Conservation (phyloP, 2,888 invertebrate species). For the Rhingia rostrata region DNA sequence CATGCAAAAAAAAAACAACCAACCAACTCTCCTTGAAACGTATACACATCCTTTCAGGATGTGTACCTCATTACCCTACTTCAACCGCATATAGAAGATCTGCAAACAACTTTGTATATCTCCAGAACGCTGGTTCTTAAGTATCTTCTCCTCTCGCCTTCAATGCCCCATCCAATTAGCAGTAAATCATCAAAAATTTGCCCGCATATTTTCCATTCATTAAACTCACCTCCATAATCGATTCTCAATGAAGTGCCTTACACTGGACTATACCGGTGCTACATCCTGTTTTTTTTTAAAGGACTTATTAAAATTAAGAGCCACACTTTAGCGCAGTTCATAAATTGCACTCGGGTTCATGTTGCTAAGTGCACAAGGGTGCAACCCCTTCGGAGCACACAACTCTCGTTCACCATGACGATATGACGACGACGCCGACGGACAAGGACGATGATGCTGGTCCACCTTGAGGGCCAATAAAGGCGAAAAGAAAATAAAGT, state of each 20-base stretch:
- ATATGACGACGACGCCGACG: background rate
- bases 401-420: slow-evolving; percentile 22
- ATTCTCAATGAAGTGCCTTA: slow-evolving; percentile 32
- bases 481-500: slow-evolving; percentile 64
- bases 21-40: too few species aligned
- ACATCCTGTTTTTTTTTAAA: slow-evolving; percentile 19
- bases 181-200: slow-evolving; percentile 55
- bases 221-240: slow-evolving; percentile 57
- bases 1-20: too few species aligned
- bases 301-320: slow-evolving; percentile 68
- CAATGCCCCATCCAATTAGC: slow-evolving; percentile 55
- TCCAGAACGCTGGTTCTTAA: slow-evolving; percentile 2
- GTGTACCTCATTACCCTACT: too few species aligned
- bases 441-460: background rate
- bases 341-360: slow-evolving; percentile 51
- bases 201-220: slow-evolving; percentile 52
- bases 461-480: slow-evolving; percentile 67
- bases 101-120: background rate
- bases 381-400: slow-evolving; percentile 15
- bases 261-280: background rate
- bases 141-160: background rate
- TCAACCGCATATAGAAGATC: too few species aligned
- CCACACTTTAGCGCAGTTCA: slow-evolving; percentile 57
- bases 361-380: slow-evolving; percentile 47
- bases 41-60: too few species aligned